Evolutionary conservation across 2,888 invertebrate genomes (phyloP).

Genomic region (Eilema griseolum): DNA sequence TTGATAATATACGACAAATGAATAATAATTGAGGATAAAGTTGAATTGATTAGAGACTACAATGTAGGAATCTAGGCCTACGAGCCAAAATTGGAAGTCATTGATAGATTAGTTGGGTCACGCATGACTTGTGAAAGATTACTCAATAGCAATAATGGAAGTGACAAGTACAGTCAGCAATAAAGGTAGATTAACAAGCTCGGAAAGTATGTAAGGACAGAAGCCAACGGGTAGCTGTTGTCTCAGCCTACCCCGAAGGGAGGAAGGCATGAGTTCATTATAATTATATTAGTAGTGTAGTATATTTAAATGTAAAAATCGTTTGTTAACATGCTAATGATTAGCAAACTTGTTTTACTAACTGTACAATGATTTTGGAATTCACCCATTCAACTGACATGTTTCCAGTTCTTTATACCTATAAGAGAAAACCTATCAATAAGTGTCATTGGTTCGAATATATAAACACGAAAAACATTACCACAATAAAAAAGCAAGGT

Average conservation of each 20-base stretch:
- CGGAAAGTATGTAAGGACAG: too few species aligned
- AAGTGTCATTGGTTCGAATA: background rate
- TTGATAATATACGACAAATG: background rate
- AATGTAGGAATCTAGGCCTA: background rate
- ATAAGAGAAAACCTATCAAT: background rate
- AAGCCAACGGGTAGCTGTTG: too few species aligned
- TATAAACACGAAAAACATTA: background rate
- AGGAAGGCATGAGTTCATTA: too few species aligned
- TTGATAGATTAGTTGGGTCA: background rate
- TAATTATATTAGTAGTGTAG: too few species aligned
- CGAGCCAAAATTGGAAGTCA: background rate
- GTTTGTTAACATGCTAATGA: too few species aligned
- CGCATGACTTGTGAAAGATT: background rate
- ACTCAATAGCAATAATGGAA: background rate
- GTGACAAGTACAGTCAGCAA: background rate
- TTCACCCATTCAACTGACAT: too few species aligned
- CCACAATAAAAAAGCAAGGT: background rate
- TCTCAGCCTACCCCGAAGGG: too few species aligned
- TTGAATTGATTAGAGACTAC: background rate
- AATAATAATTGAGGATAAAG: constrained; percentile 1
- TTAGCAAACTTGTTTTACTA: too few species aligned
- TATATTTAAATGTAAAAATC: too few species aligned
- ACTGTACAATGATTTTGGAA: too few species aligned
- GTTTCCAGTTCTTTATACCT: background rate
- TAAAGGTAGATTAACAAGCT: background rate